These are phyloP conservation scores for Entomobrya proxima DNA, from an alignment of 2,888 invertebrate species.

Conservation along the genomic window DNA sequence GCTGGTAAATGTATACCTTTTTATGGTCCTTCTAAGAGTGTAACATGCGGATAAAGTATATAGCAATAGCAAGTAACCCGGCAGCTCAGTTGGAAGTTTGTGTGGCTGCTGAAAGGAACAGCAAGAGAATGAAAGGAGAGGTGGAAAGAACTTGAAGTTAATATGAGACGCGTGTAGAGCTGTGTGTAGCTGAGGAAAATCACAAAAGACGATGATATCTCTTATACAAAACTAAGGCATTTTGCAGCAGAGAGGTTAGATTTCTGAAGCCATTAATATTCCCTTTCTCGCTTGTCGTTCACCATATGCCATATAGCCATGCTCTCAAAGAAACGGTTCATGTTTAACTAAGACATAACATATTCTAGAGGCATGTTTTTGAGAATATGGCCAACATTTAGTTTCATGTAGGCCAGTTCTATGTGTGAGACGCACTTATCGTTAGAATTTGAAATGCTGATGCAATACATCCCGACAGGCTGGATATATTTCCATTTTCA, in stretches of 20 bases:
- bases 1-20: no score
- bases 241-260: no score
- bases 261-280: no score
- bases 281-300: no score
- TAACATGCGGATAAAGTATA: not conserved
- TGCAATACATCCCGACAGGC: not conserved
- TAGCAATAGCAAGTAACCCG: not conserved
- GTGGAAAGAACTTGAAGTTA: constrained; percentile 17
- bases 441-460: constrained; percentile 27
- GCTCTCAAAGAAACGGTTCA: no score
- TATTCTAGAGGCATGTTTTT: no score
- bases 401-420: not conserved
- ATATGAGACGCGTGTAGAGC: not conserved
- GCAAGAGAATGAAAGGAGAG: constrained; percentile 41
- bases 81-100: not conserved
- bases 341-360: no score
- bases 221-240: no score
- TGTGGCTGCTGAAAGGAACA: constrained; percentile 52
- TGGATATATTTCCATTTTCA: no score
- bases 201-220: not conserved
- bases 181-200: no score
- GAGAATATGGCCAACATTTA: not conserved
- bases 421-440: not conserved
- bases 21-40: not conserved
- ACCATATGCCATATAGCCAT: no score